A percentile compares a stretch with the other conserved stretches of the same genome.
Evolutionary conservation across 2,797 vertebrate genomes (phyloP).

Genomic region (Mormyrops attenuatus): DNA sequence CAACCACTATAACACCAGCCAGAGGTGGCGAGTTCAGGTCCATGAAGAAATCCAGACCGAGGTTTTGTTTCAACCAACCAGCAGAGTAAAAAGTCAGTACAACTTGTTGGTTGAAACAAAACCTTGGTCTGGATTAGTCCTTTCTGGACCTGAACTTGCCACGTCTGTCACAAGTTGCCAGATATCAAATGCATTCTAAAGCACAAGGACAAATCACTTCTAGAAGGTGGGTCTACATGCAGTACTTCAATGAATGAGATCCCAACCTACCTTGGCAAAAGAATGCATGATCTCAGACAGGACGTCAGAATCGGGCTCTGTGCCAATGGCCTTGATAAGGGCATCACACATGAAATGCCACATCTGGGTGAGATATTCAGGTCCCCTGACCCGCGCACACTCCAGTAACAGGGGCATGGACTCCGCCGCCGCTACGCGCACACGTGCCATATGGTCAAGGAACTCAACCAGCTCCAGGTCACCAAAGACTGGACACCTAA

Average conservation of each 20-base stretch:
- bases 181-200: background rate
- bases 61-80: background rate
- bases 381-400: slow-evolving; percentile 86
- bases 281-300: slow-evolving; percentile 98
- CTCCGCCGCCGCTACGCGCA: slow-evolving; percentile 90
- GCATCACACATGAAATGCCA: slow-evolving; percentile 99
- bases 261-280: slow-evolving; percentile 82
- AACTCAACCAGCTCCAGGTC: slow-evolving; percentile 23
- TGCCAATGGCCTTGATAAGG: slow-evolving; percentile 94
- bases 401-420: slow-evolving; percentile 96
- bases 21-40: background rate
- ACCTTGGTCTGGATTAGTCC: background rate
- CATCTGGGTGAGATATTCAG: slow-evolving; percentile 96
- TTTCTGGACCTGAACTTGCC: background rate
- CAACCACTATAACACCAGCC: background rate
- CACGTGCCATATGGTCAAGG: slow-evolving; percentile 72
- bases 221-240: background rate
- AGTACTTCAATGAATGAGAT: background rate
- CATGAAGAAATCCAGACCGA: background rate
- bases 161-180: background rate
- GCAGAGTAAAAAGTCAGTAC: background rate
- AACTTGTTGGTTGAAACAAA: background rate
- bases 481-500: background rate
- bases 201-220: background rate
- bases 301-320: slow-evolving; percentile 93